Evolutionary conservation across 2,113 vertebrate genomes (phyloP), one percentile per base, ranked within the genome.

Genomic region (Siniperca knerii): DNA sequence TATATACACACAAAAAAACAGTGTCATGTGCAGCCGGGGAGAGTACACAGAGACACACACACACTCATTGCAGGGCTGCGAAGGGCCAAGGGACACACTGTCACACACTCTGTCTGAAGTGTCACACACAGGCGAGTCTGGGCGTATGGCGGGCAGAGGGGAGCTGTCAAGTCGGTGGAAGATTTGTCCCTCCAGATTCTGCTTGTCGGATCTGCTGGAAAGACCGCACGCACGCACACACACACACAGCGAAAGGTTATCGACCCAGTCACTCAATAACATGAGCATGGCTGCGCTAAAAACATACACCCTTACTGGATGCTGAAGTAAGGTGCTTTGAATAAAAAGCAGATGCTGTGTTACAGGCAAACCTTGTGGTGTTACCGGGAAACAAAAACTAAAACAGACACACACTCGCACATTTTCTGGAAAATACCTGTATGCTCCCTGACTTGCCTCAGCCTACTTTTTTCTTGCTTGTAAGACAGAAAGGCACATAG

Each of bases 21-120:
- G 33, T 25, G 11, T 35, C 76, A 79, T 46, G 18, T 46, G 29
- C 48, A 64, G 15, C 15, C 23, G 20, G 2, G 40, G 35, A 18
- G 25, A 67, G n/a, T 4, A 66, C 72, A 40, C 69, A 79, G 1
- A 54, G 23, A 35, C 58, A 75, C 82, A 79, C 72, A 69, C 75
- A 75, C 66, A 73, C 72, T 67, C 21, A 60, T 70, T 81, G 40
- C 65, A 50, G 61, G 52, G 65, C 71, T 82, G 77, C 42, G 18
- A 83, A 81, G 60, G 75, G 87, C 87, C 83, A 54, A 52, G 85
- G 86, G 91, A 94, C 75, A 62, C 4, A n/a, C 90, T 92, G 92
- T 92, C 94, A 91, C 90, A 82, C 83, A 54, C 52, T 61, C 72
- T 74, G 84, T 85, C 85, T 90, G 82, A 90, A 89, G 83, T 84